phyloP scores from a whole-genome alignment of 2,113 vertebrate genomes.

The Pontoporia blainvillei region DNA sequence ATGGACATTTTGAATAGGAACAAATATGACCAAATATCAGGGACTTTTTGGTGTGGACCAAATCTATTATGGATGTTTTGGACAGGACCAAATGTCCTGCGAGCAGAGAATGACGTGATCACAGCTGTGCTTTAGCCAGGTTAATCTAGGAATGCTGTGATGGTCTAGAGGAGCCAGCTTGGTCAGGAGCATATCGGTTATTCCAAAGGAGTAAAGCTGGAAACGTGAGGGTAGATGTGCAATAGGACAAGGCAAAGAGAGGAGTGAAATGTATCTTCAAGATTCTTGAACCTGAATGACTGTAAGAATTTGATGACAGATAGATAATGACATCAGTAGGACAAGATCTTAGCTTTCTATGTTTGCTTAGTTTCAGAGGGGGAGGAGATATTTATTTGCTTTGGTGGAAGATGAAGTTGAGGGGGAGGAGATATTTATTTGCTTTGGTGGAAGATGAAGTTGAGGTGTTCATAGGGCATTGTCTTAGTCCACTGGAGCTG shows the following conservation, averaged over 20 bases:
- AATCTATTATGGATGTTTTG: too few relatives aligned
- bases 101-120: too few relatives aligned
- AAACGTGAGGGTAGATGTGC: neutral
- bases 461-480: neutral
- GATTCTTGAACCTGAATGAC: neutral
- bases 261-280: neutral
- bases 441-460: neutral
- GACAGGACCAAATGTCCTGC: too few relatives aligned
- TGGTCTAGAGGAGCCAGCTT: too few relatives aligned
- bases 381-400: neutral
- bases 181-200: too few relatives aligned
- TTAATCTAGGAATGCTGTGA: too few relatives aligned
- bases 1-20: too few relatives aligned
- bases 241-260: neutral
- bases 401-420: neutral
- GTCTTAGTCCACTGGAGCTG: neutral
- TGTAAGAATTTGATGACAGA: neutral
- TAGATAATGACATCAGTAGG: neutral
- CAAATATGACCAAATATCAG: too few relatives aligned
- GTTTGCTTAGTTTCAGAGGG: neutral
- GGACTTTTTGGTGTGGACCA: too few relatives aligned
- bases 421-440: neutral
- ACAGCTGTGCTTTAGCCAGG: neutral
- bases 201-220: neutral
- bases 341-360: neutral